Conservation (phyloP, 2,888 invertebrate genomes). For the Caenorhabditis doughertyi region DNA sequence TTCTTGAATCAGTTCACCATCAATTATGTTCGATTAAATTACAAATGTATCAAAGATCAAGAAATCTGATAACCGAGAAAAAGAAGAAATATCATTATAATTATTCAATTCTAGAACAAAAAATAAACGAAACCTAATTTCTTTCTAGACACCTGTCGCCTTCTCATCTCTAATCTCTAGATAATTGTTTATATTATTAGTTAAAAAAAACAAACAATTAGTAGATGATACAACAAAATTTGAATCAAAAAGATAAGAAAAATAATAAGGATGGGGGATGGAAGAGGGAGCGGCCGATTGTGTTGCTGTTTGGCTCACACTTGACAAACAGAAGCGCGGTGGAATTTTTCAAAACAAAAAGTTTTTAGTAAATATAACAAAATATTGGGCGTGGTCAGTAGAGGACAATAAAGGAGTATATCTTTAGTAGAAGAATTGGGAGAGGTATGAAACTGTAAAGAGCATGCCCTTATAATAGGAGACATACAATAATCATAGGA, state of each 20-base stretch:
- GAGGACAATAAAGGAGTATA: no score
- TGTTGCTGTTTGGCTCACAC: constrained; percentile 19
- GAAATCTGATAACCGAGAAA: background rate
- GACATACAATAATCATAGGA: no score
- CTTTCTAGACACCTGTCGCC: background rate
- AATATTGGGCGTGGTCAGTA: constrained; percentile 1
- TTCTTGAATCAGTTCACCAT: no score
- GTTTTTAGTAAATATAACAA: constrained; percentile 33
- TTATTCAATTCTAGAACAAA: background rate
- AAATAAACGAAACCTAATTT: no score
- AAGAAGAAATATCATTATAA: background rate
- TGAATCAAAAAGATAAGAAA: constrained; percentile 13
- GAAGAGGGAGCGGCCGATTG: background rate
- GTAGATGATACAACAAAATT: background rate
- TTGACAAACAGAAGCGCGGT: constrained; percentile 40
- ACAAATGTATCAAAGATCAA: background rate
- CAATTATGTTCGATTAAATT: background rate
- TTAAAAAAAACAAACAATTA: background rate
- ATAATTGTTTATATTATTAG: background rate
- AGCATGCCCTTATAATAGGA: no score
- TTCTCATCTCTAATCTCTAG: background rate
- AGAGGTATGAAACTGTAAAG: no score
- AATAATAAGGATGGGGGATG: constrained; percentile 7
- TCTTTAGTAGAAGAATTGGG: no score
- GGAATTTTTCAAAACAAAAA: constrained; percentile 40